Conservation (phyloP, 2,797 vertebrate species). For the Meda fulgida region DNA sequence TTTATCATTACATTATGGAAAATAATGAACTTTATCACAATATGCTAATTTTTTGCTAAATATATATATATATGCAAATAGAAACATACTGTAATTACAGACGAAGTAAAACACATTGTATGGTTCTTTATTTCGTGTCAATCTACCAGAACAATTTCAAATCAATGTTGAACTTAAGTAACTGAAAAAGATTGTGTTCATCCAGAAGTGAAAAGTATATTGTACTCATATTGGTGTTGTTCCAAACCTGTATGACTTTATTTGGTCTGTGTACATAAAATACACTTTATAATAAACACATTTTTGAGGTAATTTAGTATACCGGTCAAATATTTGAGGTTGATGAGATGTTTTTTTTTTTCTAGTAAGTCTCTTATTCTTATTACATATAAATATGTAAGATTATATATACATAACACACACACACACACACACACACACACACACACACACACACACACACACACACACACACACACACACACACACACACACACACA, state of each 20-base stretch:
- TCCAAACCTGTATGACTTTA: not conserved
- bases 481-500: too few relatives aligned
- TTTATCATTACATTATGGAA: too few relatives aligned
- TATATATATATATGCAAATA: constrained; percentile 64
- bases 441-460: too few relatives aligned
- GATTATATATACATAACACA: too few relatives aligned
- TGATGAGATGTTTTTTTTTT: not conserved
- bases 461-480: too few relatives aligned
- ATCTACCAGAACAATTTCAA: constrained; percentile 37
- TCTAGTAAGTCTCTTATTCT: too few relatives aligned
- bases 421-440: too few relatives aligned
- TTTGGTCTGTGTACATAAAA: not conserved
- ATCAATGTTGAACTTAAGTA: constrained; percentile 33
- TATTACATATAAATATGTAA: too few relatives aligned
- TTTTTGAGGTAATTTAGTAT: not conserved
- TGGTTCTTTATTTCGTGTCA: constrained; percentile 37
- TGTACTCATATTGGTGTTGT: not conserved
- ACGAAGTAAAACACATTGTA: constrained; percentile 45
- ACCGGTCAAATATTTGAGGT: not conserved
- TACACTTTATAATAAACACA: not conserved
- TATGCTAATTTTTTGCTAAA: too few relatives aligned
- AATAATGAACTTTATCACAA: too few relatives aligned
- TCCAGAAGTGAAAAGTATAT: not conserved
- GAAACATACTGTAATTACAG: constrained; percentile 59
- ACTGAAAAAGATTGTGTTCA: not conserved